Evolutionary conservation across 2,113 vertebrate genomes (phyloP).

Genomic region (Bostrychus sinensis): DNA sequence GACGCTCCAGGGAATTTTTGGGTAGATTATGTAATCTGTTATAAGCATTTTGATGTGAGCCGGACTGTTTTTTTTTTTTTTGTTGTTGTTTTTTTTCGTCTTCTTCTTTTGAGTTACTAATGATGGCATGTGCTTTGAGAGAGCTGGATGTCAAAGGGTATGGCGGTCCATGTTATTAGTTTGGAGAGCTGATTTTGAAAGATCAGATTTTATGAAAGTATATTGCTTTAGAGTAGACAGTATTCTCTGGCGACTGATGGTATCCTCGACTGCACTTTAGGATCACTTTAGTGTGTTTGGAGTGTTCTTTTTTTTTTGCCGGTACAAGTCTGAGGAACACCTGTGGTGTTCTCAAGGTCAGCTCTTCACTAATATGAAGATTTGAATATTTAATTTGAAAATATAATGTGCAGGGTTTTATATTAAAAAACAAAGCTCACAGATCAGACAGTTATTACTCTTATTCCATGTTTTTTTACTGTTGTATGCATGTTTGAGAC

Average conservation of each 20-base stretch:
- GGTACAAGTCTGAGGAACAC: neutral
- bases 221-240: slow-evolving; percentile 1
- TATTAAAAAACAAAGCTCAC: neutral
- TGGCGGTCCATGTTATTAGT: slow-evolving; percentile 5
- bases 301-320: too few relatives aligned
- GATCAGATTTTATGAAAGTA: slow-evolving; percentile 11
- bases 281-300: neutral
- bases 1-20: slow-evolving; percentile 22
- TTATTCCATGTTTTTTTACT: neutral
- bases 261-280: slow-evolving; percentile 4
- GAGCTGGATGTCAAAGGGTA: slow-evolving; percentile 16
- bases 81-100: too few relatives aligned
- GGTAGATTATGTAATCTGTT: slow-evolving; percentile 51
- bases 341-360: slow-evolving; percentile 6
- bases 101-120: slow-evolving; percentile 16
- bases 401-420: neutral
- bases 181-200: neutral
- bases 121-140: slow-evolving; percentile 24
- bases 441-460: neutral
- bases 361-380: slow-evolving; percentile 1
- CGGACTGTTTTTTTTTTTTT: slow-evolving; percentile 3
- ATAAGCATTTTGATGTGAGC: slow-evolving; percentile 6
- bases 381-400: neutral
- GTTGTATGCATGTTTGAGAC: too few relatives aligned
- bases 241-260: slow-evolving; percentile 6